These are phyloP conservation scores for Limnephilus marmoratus DNA, from an alignment of 2,888 invertebrate genomes.

Conservation along the genomic window DNA sequence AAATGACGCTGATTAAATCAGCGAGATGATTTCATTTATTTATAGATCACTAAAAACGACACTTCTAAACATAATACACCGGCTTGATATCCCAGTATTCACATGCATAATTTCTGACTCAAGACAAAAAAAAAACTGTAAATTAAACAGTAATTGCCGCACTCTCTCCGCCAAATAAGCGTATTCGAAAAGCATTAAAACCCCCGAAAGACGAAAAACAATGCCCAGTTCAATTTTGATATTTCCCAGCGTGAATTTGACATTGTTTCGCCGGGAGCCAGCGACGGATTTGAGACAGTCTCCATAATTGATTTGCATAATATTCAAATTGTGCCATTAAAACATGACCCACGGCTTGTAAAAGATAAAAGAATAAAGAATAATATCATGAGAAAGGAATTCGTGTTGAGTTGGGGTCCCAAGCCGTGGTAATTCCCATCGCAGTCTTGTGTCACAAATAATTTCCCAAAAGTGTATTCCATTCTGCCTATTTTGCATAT, in stretches of 20 bases:
- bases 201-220: constrained; percentile 5
- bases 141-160: constrained; percentile 5
- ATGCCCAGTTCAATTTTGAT: constrained; percentile 40
- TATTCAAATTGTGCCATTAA: constrained; percentile 59
- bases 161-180: neutral
- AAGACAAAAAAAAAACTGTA: constrained; percentile 36
- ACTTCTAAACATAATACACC: neutral
- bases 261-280: constrained; percentile 52
- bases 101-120: neutral
- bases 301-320: constrained; percentile 59
- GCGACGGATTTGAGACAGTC: constrained; percentile 49
- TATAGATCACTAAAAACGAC: neutral
- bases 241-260: constrained; percentile 35
- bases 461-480: constrained; percentile 39
- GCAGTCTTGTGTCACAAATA: constrained; percentile 53
- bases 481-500: constrained; percentile 38
- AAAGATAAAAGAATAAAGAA: constrained; percentile 41
- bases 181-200: constrained; percentile 31
- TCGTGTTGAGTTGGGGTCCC: constrained; percentile 29
- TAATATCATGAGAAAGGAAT: constrained; percentile 52
- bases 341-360: constrained; percentile 55
- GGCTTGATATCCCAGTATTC: neutral
- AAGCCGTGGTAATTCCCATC: constrained; percentile 47
- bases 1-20: neutral
- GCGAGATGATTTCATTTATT: neutral